Base-by-base conservation (phyloP, 30 jellyfish, hydroid and myxozoan species). In the Rhopilema esculentum region DNA sequence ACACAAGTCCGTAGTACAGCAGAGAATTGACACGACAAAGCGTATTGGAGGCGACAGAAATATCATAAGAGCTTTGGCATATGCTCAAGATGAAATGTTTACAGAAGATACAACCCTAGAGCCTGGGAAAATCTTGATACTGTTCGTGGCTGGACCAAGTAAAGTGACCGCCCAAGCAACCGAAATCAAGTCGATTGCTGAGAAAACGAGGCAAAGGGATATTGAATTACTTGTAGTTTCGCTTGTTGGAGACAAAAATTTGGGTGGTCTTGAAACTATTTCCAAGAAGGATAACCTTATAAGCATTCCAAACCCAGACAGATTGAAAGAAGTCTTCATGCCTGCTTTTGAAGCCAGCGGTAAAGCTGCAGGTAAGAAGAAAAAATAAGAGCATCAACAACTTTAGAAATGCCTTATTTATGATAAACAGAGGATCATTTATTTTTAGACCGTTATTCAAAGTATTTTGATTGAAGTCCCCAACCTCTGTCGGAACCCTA, bases 11-110 rank as follows among this genome's bases (percentile, higher is more conserved):
- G 70, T 68, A 18, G 88, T 68, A 9, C 83, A 88, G 8, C 83
- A 88, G 21, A 75, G 66, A 0, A 49, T 88, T 48, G 74, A 63
- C 50, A 75, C 48, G 15, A 29, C 78, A 0, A 77, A 51, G 19
- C 76, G 52, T 1, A 71, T 79, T 70, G 97, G 97, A 24, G 97
- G 97, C 24, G 33, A 29, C 40, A 80, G 97, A 64, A 71, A 65
- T 17, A 2, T 66, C 50, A 49, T 17, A 15, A 75, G 49, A 79
- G 92, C 80, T 4, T 32, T 89, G 22, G 33, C 51, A 61, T 72
- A 19, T 80, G 66, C 68, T 0, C 80, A 30, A 21, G 52, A 71
- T 30, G 65, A 71, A 17, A 26, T 89, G 85, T 89, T 89, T 80
- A 69, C 84, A 9, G 71, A 50, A 16, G 32, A 51, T 21, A 62